A percentile compares a stretch with the other conserved stretches of the same genome.
Evolutionary conservation across 2,797 vertebrate species (phyloP).

Genomic region (Glossophaga mutica): DNA sequence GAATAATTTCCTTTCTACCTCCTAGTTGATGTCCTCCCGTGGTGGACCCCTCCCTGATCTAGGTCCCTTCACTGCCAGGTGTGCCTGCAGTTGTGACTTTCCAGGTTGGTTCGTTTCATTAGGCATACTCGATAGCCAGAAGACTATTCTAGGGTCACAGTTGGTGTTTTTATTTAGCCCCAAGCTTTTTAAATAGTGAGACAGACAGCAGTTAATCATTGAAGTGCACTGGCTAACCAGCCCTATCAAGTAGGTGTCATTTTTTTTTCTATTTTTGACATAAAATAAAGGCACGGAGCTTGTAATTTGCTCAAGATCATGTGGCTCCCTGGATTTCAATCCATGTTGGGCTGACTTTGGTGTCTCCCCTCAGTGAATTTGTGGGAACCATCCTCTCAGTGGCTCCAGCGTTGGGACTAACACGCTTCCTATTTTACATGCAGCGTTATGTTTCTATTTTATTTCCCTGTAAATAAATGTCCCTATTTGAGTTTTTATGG

Average conservation of each 20-base stretch:
- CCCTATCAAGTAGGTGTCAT: background rate
- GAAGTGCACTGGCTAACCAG: background rate
- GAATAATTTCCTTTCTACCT: background rate
- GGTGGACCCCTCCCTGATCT: background rate
- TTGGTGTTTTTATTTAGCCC: background rate
- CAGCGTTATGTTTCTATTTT: slow-evolving; percentile 13
- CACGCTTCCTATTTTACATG: background rate
- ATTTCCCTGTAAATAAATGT: slow-evolving; percentile 52
- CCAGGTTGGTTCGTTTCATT: background rate
- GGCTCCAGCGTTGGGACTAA: background rate
- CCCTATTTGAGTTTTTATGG: slow-evolving; percentile 14
- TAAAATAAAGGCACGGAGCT: background rate
- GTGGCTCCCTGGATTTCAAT: background rate
- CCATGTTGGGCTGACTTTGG: background rate
- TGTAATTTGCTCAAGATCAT: background rate
- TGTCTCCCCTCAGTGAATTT: background rate
- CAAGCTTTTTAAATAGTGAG: background rate
- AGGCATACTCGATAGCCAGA: background rate
- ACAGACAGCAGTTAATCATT: background rate
- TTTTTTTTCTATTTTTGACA: background rate
- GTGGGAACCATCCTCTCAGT: background rate
- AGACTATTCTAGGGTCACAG: background rate
- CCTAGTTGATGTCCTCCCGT: background rate
- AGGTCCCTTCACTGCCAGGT: background rate
- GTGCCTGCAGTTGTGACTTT: background rate